Base-by-base conservation (phyloP, 2,797 vertebrate genomes). In the Enteromius anoplus region DNA sequence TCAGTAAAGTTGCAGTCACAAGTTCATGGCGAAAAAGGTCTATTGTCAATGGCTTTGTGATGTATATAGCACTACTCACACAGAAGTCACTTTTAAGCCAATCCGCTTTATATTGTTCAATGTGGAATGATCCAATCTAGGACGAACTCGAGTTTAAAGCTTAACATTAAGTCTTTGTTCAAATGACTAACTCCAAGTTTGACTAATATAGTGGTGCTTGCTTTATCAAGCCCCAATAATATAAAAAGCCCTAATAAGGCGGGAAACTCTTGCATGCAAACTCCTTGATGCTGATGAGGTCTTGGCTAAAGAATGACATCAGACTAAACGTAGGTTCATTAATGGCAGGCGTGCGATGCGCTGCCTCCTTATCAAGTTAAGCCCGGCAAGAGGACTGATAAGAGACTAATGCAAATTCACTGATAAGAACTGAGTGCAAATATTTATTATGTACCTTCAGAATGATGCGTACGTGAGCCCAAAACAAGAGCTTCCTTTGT, bases 361-460 rank as follows among this genome's bases (percentile, higher is more conserved):
- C 93, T 91, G 88, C 91, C 93, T 92, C 92, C 93, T 93, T 95
- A 94, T 95, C 95, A 95, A 94, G 94, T 94, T 93, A 92, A 95
- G 95, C 95, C 94, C 93, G 89, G 94, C 92, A 94, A 95, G 94
- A 93, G 93, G 93, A 92, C 93, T 93, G 95, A 96, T 96, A 96
- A 95, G 95, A 95, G 94, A 94, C 95, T 95, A 96, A 96, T 96
- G 95, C 95, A 95, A 96, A 96, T 96, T 94, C 95, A 92, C 93
- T 94, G 95, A 96, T 96, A 96, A 96, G 94, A 96, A 96, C 93
- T 95, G 95, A 95, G 96, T 95, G 94, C 95, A 96, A 96, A 96
- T 96, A 96, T 96, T 96, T 96, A 96, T 96, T 94, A 96, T 96
- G 95, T 95, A 94, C 95, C 93, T 95, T 95, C 93, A 95, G 95